These are phyloP conservation scores for Lepilemur septentrionalis DNA, from an alignment of 2,797 vertebrate genomes.

Conservation along the genomic window DNA sequence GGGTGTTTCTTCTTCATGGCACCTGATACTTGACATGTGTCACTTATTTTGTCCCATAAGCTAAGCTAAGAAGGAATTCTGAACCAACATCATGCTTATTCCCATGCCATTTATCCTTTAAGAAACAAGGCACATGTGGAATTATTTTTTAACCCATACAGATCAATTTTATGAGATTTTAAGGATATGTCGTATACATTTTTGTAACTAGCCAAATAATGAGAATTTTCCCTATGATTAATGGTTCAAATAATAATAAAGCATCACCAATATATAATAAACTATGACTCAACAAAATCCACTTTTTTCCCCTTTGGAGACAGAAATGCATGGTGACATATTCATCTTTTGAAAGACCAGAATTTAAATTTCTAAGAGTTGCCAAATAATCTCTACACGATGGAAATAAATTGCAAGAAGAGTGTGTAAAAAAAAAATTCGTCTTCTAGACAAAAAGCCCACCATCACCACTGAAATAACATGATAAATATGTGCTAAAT, in stretches of 20 bases:
- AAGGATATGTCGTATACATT: neutral
- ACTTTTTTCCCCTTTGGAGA: slow-evolving; percentile 45
- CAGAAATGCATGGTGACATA: slow-evolving; percentile 32
- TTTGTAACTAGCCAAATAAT: slow-evolving; percentile 14
- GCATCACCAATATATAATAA: neutral
- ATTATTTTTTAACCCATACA: neutral
- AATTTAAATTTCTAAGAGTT: slow-evolving; percentile 75
- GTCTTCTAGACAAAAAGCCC: slow-evolving; percentile 55
- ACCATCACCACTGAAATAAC: slow-evolving; percentile 43
- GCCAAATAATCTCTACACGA: slow-evolving; percentile 65
- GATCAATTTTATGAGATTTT: neutral
- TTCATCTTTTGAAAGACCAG: slow-evolving; percentile 67
- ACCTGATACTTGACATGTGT: no score
- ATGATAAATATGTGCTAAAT: slow-evolving; percentile 57
- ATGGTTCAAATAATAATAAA: slow-evolving; percentile 35
- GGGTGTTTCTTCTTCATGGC: neutral
- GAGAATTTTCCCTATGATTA: neutral
- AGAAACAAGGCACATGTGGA: neutral
- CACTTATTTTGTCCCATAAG: neutral
- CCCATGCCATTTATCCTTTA: neutral
- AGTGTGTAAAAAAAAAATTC: slow-evolving; percentile 43
- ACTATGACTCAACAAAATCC: slow-evolving; percentile 47
- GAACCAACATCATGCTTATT: neutral
- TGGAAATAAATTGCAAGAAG: slow-evolving; percentile 58
- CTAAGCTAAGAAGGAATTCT: neutral